Base-by-base conservation (phyloP, 2,888 invertebrate genomes). In the Melanotus villosus region DNA sequence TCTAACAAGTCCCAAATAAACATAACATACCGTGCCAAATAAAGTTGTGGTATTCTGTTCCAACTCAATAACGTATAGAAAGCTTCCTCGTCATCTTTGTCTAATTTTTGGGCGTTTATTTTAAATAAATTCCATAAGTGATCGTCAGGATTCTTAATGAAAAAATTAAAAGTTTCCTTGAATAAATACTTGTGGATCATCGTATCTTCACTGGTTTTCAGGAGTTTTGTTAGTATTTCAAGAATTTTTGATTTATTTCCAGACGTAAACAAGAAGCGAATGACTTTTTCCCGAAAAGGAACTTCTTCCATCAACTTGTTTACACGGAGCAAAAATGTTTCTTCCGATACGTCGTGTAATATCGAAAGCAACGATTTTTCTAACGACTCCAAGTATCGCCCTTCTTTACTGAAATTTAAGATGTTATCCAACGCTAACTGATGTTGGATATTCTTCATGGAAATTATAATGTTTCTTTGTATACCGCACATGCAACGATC, bases 341-440 rank as follows among this genome's bases (percentile, higher is more conserved):
- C 32, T 52, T 73, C 70, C 4, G 56, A 58, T 14, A 64, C 50
- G 10, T 59, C 50, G 12, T 21, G 26, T 9, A 36, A 45, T 1
- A 71, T 21, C 1, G 62, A 57, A 32, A 64, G 56, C 10, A 73
- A 36, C 1, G 73, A 63, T 12, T n/a, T 36, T 64, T 50, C 23
- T 12, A 60, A 57, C 26, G 50, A 36, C 63, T 64, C 66, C 7
- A 68, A 64, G 36, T 36, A 56, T n/a, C n/a, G n/a, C 36, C 59
- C 63, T 4, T 34, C 32, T 56, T 43, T 62, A 7, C 58, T 59
- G 34, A 45, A 71, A 10, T 34, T 23, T 16, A 64, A 21, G 1
- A 73, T 12, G 16, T 41, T 45, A 23, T 65, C 47, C 4, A 71
- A 18, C 7, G 14, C 54, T n/a, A 1, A 45, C 7, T 9, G 59